Evolutionary conservation across 2,797 vertebrate genomes (phyloP).

Genomic region (Ptychobarbus kaznakovi): DNA sequence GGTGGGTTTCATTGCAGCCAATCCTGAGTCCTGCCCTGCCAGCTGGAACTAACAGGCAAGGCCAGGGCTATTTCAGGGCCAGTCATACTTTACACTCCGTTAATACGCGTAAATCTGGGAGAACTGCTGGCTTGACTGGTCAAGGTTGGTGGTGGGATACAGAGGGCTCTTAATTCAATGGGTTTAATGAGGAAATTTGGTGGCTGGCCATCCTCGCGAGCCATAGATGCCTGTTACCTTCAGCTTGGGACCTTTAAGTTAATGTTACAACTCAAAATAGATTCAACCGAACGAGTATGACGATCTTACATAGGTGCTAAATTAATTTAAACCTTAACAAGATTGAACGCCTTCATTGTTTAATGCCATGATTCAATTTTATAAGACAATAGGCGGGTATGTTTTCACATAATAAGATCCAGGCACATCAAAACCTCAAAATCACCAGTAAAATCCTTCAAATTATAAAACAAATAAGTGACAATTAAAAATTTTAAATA

Average conservation of each 20-base stretch:
- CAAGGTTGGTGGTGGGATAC: slow-evolving; percentile 35
- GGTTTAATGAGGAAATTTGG: slow-evolving; percentile 48
- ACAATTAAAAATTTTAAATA: not conserved
- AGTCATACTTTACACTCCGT: slow-evolving; percentile 63
- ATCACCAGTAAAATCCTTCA: not conserved
- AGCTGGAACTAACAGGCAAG: slow-evolving; percentile 68
- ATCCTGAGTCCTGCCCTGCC: slow-evolving; percentile 62
- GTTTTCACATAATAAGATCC: not conserved
- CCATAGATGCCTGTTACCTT: not conserved
- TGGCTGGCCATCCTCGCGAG: not conserved
- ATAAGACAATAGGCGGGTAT: not conserved
- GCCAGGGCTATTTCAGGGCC: slow-evolving; percentile 58
- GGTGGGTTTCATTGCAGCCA: slow-evolving; percentile 65
- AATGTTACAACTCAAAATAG: slow-evolving; percentile 15
- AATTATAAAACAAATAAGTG: not conserved
- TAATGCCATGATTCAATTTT: not conserved
- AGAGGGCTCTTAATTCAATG: slow-evolving; percentile 31
- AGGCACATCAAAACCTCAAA: not conserved
- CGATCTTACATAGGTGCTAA: not conserved
- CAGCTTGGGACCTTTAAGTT: slow-evolving; percentile 10
- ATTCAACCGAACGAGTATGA: not conserved
- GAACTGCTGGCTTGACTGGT: slow-evolving; percentile 53
- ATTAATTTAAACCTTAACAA: not conserved
- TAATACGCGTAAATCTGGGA: slow-evolving; percentile 65
- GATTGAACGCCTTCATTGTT: not conserved